Percentiles rank a stretch among this genome's conserved stretches.
Conservation (phyloP, 1,140 invertebrate species). For the Drosophila littoralis region DNA sequence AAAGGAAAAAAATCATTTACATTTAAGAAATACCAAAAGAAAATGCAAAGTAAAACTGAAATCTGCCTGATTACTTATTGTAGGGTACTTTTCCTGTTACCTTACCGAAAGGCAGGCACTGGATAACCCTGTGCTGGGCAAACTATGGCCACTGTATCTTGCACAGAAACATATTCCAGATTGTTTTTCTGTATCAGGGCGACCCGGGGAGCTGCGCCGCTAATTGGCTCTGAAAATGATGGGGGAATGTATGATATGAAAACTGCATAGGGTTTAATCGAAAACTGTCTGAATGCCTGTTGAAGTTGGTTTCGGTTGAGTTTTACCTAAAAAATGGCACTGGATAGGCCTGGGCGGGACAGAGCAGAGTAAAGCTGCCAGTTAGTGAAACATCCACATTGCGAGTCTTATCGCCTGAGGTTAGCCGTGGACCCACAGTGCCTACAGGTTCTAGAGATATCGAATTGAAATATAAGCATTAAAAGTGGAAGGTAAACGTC, state of each 20-base stretch:
- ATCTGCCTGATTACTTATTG: constrained; percentile 31
- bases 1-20: constrained; percentile 30
- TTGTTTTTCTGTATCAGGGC: constrained; percentile 86
- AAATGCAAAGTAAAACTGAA: no score
- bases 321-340: constrained; percentile 84
- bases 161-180: constrained; percentile 84
- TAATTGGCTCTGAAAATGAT: constrained; percentile 87
- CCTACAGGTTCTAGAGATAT: constrained; percentile 59
- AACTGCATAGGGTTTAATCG: no score
- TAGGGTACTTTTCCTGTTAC: constrained; percentile 30
- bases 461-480: background rate
- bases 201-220: constrained; percentile 87
- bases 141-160: constrained; percentile 85
- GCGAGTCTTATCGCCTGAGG: constrained; percentile 77
- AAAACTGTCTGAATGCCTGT: constrained; percentile 49
- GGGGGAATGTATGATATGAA: background rate
- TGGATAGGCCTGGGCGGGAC: constrained; percentile 88
- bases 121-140: constrained; percentile 91
- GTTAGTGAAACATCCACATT: constrained; percentile 53
- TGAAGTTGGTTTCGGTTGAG: background rate
- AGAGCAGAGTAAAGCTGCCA: constrained; percentile 86
- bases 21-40: background rate
- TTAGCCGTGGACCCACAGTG: constrained; percentile 68
- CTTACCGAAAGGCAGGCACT: constrained; percentile 87
- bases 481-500: background rate